phyloP scores from a whole-genome alignment of 64 coral and sea anemone genomes.

The Platygyra sinensis region DNA sequence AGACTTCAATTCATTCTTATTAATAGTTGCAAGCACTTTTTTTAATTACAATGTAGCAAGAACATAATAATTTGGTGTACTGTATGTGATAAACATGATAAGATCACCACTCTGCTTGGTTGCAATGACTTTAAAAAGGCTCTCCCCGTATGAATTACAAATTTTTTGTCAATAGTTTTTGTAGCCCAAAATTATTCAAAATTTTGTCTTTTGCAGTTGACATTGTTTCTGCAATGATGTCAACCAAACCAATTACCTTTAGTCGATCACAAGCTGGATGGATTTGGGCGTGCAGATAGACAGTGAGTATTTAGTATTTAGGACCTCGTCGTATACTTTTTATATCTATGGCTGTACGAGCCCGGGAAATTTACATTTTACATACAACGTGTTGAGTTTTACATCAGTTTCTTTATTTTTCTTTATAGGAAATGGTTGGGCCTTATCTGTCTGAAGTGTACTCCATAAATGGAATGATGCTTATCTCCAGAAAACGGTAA shows the following conservation, averaged over 20 bases:
- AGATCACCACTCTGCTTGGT: no score
- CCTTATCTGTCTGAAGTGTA: constrained; percentile 94
- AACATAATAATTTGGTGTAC: no score
- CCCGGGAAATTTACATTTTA: background rate
- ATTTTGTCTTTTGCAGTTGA: constrained; percentile 60
- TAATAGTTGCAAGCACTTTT: no score
- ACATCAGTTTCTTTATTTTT: background rate
- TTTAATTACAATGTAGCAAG: no score
- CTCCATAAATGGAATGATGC: constrained; percentile 90
- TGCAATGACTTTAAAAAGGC: no score
- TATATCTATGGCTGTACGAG: background rate
- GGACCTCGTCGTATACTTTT: background rate
- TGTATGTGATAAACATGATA: no score
- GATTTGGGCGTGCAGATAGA: constrained; percentile 92
- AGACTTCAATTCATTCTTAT: no score
- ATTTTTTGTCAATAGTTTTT: background rate
- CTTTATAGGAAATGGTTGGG: constrained; percentile 83
- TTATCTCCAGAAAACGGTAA: constrained; percentile 88
- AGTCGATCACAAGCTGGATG: constrained; percentile 88
- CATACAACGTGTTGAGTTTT: background rate
- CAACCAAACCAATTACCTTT: constrained; percentile 97
- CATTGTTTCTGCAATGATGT: constrained; percentile 95
- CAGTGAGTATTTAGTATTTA: constrained; percentile 27
- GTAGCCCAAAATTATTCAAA: background rate
- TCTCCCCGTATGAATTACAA: no score